These are phyloP conservation scores for Hiodon tergisus DNA, from an alignment of 2,113 vertebrate genomes.

Conservation along the genomic window DNA sequence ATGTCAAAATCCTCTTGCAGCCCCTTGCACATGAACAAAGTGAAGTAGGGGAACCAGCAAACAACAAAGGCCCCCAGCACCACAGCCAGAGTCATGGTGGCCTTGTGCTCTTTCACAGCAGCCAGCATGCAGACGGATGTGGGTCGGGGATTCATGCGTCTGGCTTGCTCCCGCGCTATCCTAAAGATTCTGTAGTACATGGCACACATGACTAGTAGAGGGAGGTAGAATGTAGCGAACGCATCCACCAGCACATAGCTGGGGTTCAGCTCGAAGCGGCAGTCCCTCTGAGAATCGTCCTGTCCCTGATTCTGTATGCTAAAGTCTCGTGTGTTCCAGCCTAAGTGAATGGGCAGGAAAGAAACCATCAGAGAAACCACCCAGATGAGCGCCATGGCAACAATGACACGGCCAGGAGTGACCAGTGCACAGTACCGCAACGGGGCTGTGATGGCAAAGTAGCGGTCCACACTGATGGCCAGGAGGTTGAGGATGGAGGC, in stretches of 20 bases:
- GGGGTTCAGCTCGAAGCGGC: conserved; percentile 76
- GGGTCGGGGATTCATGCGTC: conserved; percentile 55
- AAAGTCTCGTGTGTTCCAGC: conserved; percentile 80
- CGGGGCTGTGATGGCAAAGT: conserved; percentile 81
- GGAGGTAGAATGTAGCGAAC: conserved; percentile 85
- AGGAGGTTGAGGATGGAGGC: conserved; percentile 95
- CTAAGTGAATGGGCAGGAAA: conserved; percentile 89
- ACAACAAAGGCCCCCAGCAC: conserved; percentile 85
- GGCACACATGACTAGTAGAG: conserved; percentile 82
- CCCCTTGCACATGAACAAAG: conserved; percentile 72
- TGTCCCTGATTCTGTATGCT: conserved; percentile 62
- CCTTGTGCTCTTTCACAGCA: conserved; percentile 81
- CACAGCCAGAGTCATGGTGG: conserved; percentile 76
- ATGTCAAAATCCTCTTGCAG: conserved; percentile 45
- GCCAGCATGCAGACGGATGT: conserved; percentile 51
- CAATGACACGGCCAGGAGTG: conserved; percentile 63
- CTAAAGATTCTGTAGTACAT: conserved; percentile 83
- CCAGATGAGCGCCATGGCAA: conserved; percentile 78
- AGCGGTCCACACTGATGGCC: conserved; percentile 90
- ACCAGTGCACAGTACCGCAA: conserved; percentile 78
- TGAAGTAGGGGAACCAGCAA: conserved; percentile 95
- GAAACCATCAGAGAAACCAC: conserved; percentile 80
- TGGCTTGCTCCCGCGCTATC: conserved; percentile 75
- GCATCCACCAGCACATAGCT: conserved; percentile 77
- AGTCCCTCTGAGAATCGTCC: conserved; percentile 42